phyloP scores from a whole-genome alignment of 2,113 vertebrate genomes.

The Nothoprocta pentlandii region DNA sequence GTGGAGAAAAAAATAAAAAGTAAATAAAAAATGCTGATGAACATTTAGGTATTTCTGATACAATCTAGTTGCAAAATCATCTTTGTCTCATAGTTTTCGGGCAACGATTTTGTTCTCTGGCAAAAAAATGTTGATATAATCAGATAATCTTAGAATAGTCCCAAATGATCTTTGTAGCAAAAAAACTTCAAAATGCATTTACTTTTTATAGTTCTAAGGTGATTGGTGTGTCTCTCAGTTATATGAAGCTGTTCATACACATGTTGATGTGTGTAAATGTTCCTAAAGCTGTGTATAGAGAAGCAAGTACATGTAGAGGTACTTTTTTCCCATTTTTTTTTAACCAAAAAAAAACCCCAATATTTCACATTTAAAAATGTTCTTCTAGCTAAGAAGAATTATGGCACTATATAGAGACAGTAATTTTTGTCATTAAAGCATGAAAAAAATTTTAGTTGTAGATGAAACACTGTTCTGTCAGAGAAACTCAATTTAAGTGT shows the following conservation, averaged over 20 bases:
- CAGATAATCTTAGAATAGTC: not conserved
- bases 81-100: not conserved
- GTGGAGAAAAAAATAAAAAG: not conserved
- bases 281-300: not conserved
- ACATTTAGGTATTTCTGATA: not conserved
- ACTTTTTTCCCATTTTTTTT: not conserved
- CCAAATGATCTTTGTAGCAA: not conserved
- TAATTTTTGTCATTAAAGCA: not conserved
- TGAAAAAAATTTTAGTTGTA: not conserved
- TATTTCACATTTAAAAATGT: not conserved
- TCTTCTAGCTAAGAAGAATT: not conserved
- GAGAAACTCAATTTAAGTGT: not conserved
- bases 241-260: not conserved
- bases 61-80: not conserved
- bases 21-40: fast-evolving
- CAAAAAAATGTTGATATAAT: not conserved
- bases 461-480: not conserved
- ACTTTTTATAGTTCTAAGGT: not conserved
- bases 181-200: not conserved
- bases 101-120: not conserved
- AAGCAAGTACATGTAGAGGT: not conserved
- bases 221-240: not conserved
- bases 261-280: not conserved
- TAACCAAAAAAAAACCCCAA: not conserved
- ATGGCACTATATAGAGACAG: not conserved